Conservation (phyloP, 2,113 vertebrate genomes). For the Eulemur macaco region DNA sequence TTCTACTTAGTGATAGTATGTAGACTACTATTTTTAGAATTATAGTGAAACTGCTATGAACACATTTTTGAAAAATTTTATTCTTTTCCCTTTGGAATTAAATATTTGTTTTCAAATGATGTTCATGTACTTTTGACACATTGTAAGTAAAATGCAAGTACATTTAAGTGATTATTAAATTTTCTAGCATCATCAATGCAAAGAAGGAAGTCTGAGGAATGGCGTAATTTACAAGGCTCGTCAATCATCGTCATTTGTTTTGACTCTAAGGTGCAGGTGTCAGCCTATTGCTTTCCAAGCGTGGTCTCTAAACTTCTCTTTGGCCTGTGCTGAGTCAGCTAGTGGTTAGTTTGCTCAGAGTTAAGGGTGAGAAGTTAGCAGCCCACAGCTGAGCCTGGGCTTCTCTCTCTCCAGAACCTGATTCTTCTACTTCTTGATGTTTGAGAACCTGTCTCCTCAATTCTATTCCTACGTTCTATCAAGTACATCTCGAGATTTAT, state of each 20-base stretch:
- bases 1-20: not conserved
- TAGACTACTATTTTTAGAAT: not conserved
- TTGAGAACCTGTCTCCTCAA: not conserved
- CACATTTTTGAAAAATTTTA: not conserved
- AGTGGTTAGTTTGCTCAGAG: not conserved
- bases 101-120: constrained; percentile 21
- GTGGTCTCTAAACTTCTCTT: not conserved
- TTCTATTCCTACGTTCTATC: not conserved
- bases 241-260: not conserved
- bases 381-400: fast-evolving
- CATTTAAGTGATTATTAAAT: not conserved
- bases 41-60: not conserved
- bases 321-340: not conserved
- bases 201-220: not conserved
- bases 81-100: not conserved
- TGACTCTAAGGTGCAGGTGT: not conserved
- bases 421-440: not conserved
- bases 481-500: not conserved
- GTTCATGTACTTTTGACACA: not conserved
- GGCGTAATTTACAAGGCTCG: not conserved
- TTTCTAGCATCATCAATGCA: not conserved
- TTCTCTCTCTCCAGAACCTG: not conserved
- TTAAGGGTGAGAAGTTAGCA: not conserved
- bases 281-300: not conserved
- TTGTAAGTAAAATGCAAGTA: not conserved